Percentiles rank a stretch among this genome's conserved stretches.
These are phyloP conservation scores for Vollenhovia emeryi DNA, from an alignment of 1,140 invertebrate species.

Conservation along the genomic window DNA sequence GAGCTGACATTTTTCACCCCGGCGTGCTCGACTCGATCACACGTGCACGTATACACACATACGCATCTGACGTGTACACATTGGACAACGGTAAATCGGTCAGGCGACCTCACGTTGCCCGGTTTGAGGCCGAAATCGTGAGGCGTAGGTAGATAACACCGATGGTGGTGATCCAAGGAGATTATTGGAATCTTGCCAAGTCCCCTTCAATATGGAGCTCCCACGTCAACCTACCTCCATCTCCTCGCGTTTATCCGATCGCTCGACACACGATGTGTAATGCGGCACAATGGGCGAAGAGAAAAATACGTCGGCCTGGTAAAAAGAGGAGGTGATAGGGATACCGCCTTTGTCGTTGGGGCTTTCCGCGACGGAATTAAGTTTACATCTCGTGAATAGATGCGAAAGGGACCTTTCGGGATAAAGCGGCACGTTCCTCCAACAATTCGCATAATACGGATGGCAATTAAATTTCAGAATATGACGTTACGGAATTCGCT, in stretches of 20 bases:
- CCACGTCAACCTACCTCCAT: constrained; percentile 49
- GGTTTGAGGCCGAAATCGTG: constrained; percentile 48
- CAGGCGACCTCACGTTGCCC: constrained; percentile 43
- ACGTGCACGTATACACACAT: neutral
- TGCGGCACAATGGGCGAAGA: constrained; percentile 51
- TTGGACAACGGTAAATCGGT: constrained; percentile 55
- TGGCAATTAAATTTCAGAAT: constrained; percentile 16
- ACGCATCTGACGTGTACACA: neutral
- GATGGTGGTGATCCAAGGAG: constrained; percentile 73
- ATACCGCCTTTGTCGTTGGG: neutral
- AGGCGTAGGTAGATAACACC: constrained; percentile 17
- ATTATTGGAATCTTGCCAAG: constrained; percentile 76
- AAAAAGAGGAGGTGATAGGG: constrained; percentile 32
- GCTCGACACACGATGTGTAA: constrained; percentile 69
- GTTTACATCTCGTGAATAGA: constrained; percentile 11
- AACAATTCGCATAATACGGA: neutral
- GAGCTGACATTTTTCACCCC: constrained; percentile 48
- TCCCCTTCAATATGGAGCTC: constrained; percentile 66
- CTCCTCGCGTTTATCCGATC: constrained; percentile 65
- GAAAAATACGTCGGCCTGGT: constrained; percentile 38
- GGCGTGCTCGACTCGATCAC: constrained; percentile 12
- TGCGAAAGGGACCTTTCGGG: neutral
- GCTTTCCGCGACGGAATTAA: constrained; percentile 29
- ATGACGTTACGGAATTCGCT: neutral
- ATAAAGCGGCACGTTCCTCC: neutral